Base-by-base conservation (phyloP, 37 sponge, comb jelly and placozoan species). In the Spongilla lacustris region DNA sequence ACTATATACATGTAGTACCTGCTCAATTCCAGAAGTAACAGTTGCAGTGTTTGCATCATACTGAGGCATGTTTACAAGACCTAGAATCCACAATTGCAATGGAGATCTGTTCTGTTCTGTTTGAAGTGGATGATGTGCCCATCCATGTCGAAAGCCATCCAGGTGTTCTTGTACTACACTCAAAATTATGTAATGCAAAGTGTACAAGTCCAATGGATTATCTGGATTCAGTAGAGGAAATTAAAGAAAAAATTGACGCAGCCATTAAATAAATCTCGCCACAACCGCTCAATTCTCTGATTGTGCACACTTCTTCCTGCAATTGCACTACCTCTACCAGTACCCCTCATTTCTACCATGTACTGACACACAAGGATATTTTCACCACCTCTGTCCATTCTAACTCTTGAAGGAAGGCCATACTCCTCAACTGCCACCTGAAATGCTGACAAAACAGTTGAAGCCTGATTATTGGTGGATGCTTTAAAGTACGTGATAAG, bases 371-470 rank as follows among this genome's bases (percentile, higher is more conserved):
- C 86, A 35, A 71, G 58, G 4, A 90, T 85, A 77, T 93, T 93
- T 67, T 93, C 94, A 26, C 90, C 90, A 50, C 91, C 94, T 12
- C 69, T 50, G 75, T 93, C 94, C 70, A 26, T 75, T 73, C 94
- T 35, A 11, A 93, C 87, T 82, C 93, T 75, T 4, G 85, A 86
- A 49, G 94, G 94, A 0, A 90, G 68, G 5, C 91, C 91, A 75
- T 86, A 90, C 8, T 74, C 67, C n/a, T 82, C 72, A 41, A 84
- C 83, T 49, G 81, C 94, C 9, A 4, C 33, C 1, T 71, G 29
- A 83, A 90, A 93, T 6, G 48, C 73, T 12, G 28, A 0, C 19
- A 93, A 50, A n/a, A 83, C 94, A 23, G 94, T 90, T 0, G 50
- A 58, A 41, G 91, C 90, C 6, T 50, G 34, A 46, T 93, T 93